Base-by-base conservation (phyloP, 2,888 invertebrate genomes). In the Trilocha varians region DNA sequence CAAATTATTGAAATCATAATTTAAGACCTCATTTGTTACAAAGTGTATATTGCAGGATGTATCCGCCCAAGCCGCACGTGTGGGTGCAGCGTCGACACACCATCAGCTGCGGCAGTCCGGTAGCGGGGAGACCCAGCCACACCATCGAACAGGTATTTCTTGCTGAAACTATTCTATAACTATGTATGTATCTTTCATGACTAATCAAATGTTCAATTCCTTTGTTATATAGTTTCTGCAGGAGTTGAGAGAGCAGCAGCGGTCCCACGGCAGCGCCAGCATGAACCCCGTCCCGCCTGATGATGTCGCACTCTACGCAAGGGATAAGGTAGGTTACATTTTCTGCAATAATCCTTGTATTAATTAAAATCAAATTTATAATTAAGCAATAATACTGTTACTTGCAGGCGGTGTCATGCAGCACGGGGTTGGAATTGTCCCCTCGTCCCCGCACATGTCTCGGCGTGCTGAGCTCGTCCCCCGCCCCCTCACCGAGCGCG, bases 31-130 rank as follows among this genome's bases (percentile, higher is more conserved):
- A 6, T 13, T 4, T 14, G 13, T 5, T 34, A 13, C 5, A 34
- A 25, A 11, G 34, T 34, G 36, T 33, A n/a, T 32, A 17, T 14
- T 14, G 11, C 62, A 77, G 94, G 32, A 77, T 94, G 63, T 93
- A 92, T 67, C 90, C 92, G 39, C 89, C 92, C 2, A 93, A 92
- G 71, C 94, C 95, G 6, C 87, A 92, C 44, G 88, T 91, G 35
- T 45, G 47, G 33, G 55, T 54, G 40, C 66, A 62, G 14, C 88
- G 97, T 9, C 87, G 97, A 13, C 95, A 97, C 55, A 95, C 96
- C 1, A 94, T 97, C 51, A 93, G 96, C 56, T 96, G 97, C 13
- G 93, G 90, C 43, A 90, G 90, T 52, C 91, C 92, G 87, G 88
- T 11, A 85, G 87, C 49, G 87, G 88, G 57, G 46, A 75, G 89